Percentiles rank a stretch among this genome's conserved stretches.
Conservation (phyloP, 2,797 vertebrate genomes). For the Urosaurus nigricauda region DNA sequence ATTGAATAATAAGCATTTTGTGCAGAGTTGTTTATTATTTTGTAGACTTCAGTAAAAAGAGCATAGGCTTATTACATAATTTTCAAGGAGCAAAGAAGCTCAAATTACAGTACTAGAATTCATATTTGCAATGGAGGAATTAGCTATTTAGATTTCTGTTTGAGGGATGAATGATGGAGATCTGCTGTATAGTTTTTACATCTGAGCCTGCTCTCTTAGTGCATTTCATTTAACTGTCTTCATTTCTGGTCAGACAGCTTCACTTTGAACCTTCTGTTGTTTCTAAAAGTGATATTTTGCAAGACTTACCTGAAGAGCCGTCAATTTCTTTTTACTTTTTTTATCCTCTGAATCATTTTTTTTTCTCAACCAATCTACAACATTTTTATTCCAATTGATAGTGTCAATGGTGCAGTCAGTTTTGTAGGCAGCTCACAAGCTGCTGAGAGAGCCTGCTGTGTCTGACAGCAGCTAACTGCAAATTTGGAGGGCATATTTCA, state of each 20-base stretch:
- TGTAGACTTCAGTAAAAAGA: conserved; percentile 27
- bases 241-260: not conserved
- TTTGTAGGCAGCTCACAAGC: conserved; percentile 28
- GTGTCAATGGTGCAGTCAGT: rapidly evolving
- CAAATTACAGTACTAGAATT: conserved; percentile 41
- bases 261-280: rapidly evolving
- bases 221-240: not conserved
- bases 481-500: not conserved
- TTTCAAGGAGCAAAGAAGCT: conserved; percentile 3
- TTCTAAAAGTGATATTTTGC: not conserved
- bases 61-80: not conserved
- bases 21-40: conserved; percentile 49
- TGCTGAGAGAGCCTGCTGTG: not conserved
- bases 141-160: conserved; percentile 4
- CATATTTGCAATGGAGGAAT: conserved; percentile 18
- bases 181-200: not conserved
- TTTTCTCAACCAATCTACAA: conserved; percentile 2
- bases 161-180: not conserved
- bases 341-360: conserved; percentile 10
- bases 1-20: conserved; percentile 24
- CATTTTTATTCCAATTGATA: conserved; percentile 31
- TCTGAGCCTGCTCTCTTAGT: not conserved
- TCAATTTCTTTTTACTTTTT: conserved; percentile 41
- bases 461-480: conserved; percentile 30
- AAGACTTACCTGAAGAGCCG: conserved; percentile 20